Evolutionary conservation across 2,888 invertebrate species (phyloP).

Genomic region (Augiades crinisus): DNA sequence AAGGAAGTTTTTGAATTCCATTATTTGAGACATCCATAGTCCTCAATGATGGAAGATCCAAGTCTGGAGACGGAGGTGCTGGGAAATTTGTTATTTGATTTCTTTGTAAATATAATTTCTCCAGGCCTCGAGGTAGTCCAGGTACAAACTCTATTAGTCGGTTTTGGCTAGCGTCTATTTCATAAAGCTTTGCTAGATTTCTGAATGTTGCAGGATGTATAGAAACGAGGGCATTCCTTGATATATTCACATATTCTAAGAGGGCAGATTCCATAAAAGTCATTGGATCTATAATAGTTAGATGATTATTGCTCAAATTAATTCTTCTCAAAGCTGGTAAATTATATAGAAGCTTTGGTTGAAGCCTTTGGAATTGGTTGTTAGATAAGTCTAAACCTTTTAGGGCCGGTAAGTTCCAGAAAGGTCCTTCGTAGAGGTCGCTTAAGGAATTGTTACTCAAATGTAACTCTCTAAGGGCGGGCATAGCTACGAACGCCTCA

Average conservation of each 20-base stretch:
- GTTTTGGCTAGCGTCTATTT: conserved; percentile 89
- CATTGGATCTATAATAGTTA: conserved; percentile 86
- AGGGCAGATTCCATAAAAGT: conserved; percentile 87
- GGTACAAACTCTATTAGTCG: conserved; percentile 88
- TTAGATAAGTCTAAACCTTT: conserved; percentile 91
- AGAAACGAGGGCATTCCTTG: conserved; percentile 85
- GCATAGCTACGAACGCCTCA: conserved; percentile 92
- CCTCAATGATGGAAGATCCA: conserved; percentile 87
- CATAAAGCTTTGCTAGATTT: conserved; percentile 87
- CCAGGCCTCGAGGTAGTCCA: conserved; percentile 88
- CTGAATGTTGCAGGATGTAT: conserved; percentile 89
- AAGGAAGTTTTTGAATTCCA: conserved; percentile 85
- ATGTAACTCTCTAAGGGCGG: conserved; percentile 90
- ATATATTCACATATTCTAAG: conserved; percentile 90
- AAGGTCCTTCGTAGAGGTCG: conserved; percentile 86
- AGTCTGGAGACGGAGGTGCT: conserved; percentile 83
- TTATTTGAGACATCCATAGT: conserved; percentile 89
- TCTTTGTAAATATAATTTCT: conserved; percentile 86
- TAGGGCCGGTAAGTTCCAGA: conserved; percentile 91
- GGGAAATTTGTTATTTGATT: conserved; percentile 87
- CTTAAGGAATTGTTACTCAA: conserved; percentile 91
- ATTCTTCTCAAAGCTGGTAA: conserved; percentile 88
- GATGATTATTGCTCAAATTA: conserved; percentile 88
- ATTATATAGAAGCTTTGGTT: conserved; percentile 87
- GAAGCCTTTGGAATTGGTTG: conserved; percentile 87